Percentiles rank a stretch among this genome's conserved stretches.
These are phyloP conservation scores for Nematopogon swammerdamellus DNA, from an alignment of 2,888 invertebrate genomes.

Conservation along the genomic window DNA sequence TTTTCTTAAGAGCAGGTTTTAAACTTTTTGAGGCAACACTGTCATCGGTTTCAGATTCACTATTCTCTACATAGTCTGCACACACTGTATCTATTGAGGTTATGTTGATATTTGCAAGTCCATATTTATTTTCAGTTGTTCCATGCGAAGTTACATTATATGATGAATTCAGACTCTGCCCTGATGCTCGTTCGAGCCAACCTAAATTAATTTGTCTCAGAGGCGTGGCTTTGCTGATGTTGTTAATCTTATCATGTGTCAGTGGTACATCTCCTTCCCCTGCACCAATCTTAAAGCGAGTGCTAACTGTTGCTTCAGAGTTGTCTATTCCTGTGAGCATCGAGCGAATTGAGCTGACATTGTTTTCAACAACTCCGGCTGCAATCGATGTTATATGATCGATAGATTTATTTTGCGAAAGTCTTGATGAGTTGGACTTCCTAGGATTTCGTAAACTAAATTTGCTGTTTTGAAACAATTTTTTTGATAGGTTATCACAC, in stretches of 20 bases:
- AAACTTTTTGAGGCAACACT: constrained; percentile 27
- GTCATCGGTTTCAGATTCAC: constrained; percentile 63
- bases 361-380: too few species aligned
- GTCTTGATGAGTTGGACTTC: constrained; percentile 53
- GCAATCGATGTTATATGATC: background rate
- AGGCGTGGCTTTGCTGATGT: constrained; percentile 9
- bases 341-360: too few species aligned
- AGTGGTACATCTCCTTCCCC: constrained; percentile 2
- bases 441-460: constrained; percentile 75
- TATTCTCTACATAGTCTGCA: constrained; percentile 69
- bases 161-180: constrained; percentile 24
- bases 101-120: constrained; percentile 32
- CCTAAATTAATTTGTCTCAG: constrained; percentile 34
- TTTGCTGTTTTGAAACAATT: constrained; percentile 65
- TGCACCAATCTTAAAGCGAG: constrained; percentile 7
- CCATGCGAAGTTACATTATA: constrained; percentile 5
- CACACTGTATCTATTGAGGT: constrained; percentile 20
- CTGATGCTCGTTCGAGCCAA: constrained; percentile 46
- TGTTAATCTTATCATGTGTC: constrained; percentile 15
- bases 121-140: constrained; percentile 22
- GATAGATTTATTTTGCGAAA: background rate
- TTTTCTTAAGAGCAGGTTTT: constrained; percentile 57
- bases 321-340: too few species aligned
- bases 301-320: background rate
- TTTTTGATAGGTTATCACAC: constrained; percentile 59